These are phyloP conservation scores for Danionella dracula DNA, from an alignment of 2,797 vertebrate genomes.

Conservation along the genomic window DNA sequence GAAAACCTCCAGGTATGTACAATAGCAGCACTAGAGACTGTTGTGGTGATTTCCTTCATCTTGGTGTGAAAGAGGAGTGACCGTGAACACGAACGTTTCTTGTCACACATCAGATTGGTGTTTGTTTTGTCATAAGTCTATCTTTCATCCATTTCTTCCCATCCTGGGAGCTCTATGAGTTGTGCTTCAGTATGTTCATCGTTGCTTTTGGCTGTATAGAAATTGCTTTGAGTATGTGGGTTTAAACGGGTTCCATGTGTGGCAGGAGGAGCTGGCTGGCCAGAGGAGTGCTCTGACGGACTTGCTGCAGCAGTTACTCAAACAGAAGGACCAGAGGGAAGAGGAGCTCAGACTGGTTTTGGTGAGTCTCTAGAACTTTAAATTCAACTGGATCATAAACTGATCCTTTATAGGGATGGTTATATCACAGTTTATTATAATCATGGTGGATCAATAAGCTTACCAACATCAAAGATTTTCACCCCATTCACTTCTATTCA, in stretches of 20 bases:
- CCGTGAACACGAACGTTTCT: background rate
- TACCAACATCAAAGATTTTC: too few species aligned
- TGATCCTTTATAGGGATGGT: too few species aligned
- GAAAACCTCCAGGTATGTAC: constrained; percentile 91
- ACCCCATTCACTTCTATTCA: too few species aligned
- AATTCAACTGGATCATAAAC: too few species aligned
- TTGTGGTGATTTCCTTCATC: background rate
- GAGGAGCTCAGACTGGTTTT: constrained; percentile 80
- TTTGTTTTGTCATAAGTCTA: background rate
- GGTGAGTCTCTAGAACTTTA: constrained; percentile 60
- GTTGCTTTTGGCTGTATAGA: too few species aligned
- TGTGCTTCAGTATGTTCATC: too few species aligned
- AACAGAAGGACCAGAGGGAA: constrained; percentile 87
- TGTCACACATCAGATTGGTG: background rate
- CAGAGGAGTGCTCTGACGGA: constrained; percentile 77
- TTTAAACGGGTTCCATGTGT: background rate
- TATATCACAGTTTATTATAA: too few species aligned
- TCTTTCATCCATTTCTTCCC: constrained; percentile 5
- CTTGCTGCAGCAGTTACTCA: constrained; percentile 88
- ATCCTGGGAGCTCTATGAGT: background rate
- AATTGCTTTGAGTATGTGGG: background rate
- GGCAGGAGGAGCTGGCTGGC: constrained; percentile 77
- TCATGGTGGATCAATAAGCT: too few species aligned
- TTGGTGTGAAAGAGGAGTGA: background rate
- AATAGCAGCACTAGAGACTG: background rate